A percentile compares a stretch with the other conserved stretches of the same genome.
These are phyloP conservation scores for Ochotona curzoniae DNA, from an alignment of 2,113 vertebrate genomes.

Conservation along the genomic window DNA sequence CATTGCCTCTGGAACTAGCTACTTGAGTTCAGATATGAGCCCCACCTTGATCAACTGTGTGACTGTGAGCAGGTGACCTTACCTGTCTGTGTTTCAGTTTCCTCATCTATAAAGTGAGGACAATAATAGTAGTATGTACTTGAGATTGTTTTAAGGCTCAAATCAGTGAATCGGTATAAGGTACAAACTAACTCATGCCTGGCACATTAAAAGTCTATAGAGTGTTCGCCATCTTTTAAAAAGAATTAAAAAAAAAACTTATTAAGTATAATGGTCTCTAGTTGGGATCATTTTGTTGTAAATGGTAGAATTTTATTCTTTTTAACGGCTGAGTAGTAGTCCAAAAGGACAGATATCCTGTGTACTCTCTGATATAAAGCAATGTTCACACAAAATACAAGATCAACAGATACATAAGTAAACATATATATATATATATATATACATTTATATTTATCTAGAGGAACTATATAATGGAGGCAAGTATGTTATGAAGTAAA, in stretches of 20 bases:
- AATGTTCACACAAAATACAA: too few species aligned
- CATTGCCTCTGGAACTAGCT: not conserved
- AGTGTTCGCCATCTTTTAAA: not conserved
- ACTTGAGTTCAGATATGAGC: not conserved
- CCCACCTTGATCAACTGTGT: not conserved
- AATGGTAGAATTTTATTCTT: too few species aligned
- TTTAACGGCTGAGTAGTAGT: too few species aligned
- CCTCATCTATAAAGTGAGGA: not conserved
- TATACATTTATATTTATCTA: too few species aligned
- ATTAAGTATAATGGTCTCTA: too few species aligned
- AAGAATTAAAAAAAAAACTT: not conserved
- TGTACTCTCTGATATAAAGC: too few species aligned
- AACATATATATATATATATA: too few species aligned
- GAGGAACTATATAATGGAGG: too few species aligned
- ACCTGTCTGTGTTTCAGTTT: not conserved
- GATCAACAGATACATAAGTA: too few species aligned
- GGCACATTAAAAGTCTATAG: not conserved
- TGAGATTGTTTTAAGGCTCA: not conserved
- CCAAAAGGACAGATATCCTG: too few species aligned
- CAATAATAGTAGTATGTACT: not conserved
- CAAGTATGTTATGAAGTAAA: too few species aligned
- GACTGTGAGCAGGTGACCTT: not conserved
- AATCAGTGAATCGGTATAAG: conserved; percentile 15
- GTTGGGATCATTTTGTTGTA: too few species aligned
- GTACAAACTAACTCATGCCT: not conserved